Percentiles rank a stretch among this genome's conserved stretches.
These are phyloP conservation scores for Heterotilapia buettikoferi DNA, from an alignment of 2,113 vertebrate species.

Conservation along the genomic window DNA sequence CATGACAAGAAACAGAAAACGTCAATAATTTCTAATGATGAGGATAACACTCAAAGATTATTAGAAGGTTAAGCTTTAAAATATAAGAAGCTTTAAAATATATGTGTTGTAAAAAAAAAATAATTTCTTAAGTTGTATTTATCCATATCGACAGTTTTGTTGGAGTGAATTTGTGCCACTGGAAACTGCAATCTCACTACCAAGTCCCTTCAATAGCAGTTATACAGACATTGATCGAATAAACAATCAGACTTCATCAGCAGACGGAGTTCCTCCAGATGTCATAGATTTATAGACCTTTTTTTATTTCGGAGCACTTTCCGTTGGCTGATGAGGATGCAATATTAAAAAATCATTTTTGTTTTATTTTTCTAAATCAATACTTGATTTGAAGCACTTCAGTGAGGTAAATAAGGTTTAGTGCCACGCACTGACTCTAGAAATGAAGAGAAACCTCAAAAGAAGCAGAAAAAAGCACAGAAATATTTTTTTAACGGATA, in stretches of 20 bases:
- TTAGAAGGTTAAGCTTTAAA: not conserved
- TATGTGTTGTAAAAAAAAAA: not conserved
- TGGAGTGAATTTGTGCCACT: not conserved
- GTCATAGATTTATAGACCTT: not conserved
- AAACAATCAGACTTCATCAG: not conserved
- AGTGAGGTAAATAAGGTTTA: not conserved
- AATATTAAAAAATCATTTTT: not conserved
- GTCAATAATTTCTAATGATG: not conserved
- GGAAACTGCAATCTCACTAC: not conserved
- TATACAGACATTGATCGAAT: not conserved
- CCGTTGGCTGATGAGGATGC: not conserved
- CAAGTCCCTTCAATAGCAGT: not conserved
- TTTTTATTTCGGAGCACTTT: fast-evolving
- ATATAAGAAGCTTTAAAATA: not conserved
- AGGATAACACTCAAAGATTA: not conserved
- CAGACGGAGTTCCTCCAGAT: fast-evolving
- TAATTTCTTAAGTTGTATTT: not conserved
- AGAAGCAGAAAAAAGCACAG: not conserved
- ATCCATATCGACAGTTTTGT: no score
- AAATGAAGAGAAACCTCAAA: not conserved
- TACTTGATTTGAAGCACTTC: not conserved
- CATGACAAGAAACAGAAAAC: not conserved
- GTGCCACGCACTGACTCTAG: fast-evolving
- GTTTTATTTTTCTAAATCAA: not conserved
- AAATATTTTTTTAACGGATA: fast-evolving